Evolutionary conservation across 2,888 invertebrate species (phyloP), one percentile per base, ranked within the genome.

Genomic region (Drosophila flavopinicola): DNA sequence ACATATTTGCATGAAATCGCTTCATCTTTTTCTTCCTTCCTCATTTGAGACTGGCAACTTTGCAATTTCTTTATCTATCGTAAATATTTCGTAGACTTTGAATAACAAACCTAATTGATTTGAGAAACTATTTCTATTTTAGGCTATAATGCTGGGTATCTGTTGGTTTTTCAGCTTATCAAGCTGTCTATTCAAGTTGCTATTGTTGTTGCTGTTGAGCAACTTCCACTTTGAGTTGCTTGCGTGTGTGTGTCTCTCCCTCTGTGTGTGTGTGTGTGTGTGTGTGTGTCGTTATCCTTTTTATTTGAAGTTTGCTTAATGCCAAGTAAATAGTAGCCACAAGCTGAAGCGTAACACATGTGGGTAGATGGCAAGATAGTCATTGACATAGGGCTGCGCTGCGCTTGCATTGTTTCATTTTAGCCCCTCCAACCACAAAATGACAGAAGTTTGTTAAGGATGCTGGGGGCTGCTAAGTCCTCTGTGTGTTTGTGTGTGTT

Each of bases 231-330:
- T 77, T 63, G 80, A 72, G 79, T 67, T 75, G 66, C 64, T 73
- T 75, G 84, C 78, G 78, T 84, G 84, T 84, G 84, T 75, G 82
- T 75, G 84, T 85, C 85, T n/a, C n/a, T n/a, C n/a, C n/a, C n/a
- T n/a, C n/a, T n/a, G 78, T 84, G 84, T 84, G 84, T 75, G 84
- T 75, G 78, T 84, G 84, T 84, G 84, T 75, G 84, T 75, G 78
- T 84, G 84, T 84, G 84, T 75, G 82, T 75, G 84, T 85, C 85
- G 88, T 88, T 85, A 85, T 88, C 87, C 84, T 88, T 84, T 84
- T 84, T 84, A 85, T 87, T 87, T 85, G 83, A 82, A 85, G 75
- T 76, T 76, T 82, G 83, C 76, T 78, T 78, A 85, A 82, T 87
- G 87, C 74, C 82, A 75, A 80, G 85, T 77, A 84, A 83, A 83